These are phyloP conservation scores for Buceros bicornis DNA, from an alignment of 2,797 vertebrate genomes.

Conservation along the genomic window DNA sequence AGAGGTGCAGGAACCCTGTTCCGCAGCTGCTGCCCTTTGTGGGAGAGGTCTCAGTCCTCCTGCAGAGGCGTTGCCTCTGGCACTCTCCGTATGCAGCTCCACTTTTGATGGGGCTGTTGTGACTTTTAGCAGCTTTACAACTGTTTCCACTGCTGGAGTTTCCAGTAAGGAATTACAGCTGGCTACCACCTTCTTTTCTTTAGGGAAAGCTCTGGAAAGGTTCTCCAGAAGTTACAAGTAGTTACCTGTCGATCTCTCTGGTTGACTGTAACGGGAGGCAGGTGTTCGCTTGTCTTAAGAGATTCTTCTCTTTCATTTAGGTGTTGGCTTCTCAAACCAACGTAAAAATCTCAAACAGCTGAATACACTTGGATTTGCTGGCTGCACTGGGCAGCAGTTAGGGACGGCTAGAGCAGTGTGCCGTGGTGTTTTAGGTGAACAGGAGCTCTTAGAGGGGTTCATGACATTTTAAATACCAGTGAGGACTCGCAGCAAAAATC, in stretches of 20 bases:
- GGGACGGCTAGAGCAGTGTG: not conserved
- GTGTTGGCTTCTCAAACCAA: not conserved
- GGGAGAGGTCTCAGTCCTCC: not conserved
- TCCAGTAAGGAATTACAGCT: not conserved
- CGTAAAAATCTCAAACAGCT: not conserved
- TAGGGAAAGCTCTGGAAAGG: not conserved
- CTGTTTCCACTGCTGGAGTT: not conserved
- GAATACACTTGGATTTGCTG: not conserved
- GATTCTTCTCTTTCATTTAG: not conserved
- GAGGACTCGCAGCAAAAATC: not conserved
- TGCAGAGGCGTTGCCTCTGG: not conserved
- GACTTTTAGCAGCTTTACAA: not conserved
- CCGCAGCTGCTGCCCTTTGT: not conserved
- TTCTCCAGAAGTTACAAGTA: not conserved
- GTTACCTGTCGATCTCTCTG: not conserved
- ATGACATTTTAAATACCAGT: constrained; percentile 28
- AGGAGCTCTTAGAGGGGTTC: not conserved
- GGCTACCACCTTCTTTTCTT: not conserved
- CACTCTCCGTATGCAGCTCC: not conserved
- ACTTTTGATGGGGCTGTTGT: not conserved
- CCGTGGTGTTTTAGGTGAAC: not conserved
- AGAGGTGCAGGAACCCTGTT: not conserved
- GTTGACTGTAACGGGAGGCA: not conserved
- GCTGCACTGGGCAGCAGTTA: not conserved
- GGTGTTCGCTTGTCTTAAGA: not conserved